phyloP scores from a whole-genome alignment of 2,113 vertebrate species.

The Lepus americanus region DNA sequence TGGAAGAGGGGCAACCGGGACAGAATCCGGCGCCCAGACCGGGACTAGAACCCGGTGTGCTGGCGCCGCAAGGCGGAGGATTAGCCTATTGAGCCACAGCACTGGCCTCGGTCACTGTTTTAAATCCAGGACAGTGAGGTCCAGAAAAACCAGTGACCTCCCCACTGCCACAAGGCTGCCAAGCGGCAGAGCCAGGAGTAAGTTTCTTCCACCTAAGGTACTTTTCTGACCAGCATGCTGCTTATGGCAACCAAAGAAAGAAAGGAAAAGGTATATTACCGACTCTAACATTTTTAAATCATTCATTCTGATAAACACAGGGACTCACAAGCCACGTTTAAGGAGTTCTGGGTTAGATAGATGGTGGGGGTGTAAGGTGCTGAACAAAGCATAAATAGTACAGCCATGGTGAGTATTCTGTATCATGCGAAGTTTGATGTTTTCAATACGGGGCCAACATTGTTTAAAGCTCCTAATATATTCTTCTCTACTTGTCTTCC shows the following conservation, averaged over 20 bases:
- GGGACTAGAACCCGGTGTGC: too few relatives aligned
- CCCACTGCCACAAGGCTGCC: neutral
- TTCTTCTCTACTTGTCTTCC: slow-evolving; percentile 50
- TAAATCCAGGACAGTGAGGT: neutral
- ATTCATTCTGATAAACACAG: neutral
- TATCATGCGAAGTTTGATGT: neutral
- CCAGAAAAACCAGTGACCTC: neutral
- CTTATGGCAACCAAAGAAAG: neutral
- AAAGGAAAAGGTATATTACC: neutral
- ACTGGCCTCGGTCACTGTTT: neutral
- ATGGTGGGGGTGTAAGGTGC: neutral
- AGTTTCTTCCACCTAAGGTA: neutral
- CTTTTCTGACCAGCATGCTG: neutral
- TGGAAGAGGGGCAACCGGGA: too few relatives aligned
- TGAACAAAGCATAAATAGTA: neutral
- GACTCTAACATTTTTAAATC: neutral
- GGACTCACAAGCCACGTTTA: neutral
- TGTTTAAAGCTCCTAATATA: slow-evolving; percentile 46
- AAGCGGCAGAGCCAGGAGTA: neutral
- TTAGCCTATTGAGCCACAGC: too few relatives aligned
- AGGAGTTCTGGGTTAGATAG: neutral
- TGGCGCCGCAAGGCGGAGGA: too few relatives aligned
- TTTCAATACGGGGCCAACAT: slow-evolving; percentile 22
- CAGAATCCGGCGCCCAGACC: too few relatives aligned
- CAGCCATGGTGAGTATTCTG: neutral